Evolutionary conservation across 2,888 invertebrate genomes (phyloP).

Genomic region (Agrotis ipsilon): DNA sequence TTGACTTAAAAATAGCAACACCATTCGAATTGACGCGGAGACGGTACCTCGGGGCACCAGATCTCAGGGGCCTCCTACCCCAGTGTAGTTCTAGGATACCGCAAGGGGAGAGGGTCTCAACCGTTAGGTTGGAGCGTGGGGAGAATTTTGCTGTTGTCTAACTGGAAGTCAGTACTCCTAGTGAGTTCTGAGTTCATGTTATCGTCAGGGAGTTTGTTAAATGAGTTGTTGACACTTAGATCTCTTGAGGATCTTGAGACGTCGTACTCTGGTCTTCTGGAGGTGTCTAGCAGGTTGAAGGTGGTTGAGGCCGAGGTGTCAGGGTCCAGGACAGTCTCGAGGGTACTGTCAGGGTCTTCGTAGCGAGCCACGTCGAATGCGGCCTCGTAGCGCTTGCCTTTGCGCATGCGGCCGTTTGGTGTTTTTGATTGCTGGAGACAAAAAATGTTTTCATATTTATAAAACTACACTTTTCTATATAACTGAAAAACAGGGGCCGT

Average conservation of each 20-base stretch:
- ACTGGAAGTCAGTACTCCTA: conserved; percentile 72
- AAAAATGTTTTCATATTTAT: background rate
- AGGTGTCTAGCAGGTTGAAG: conserved; percentile 79
- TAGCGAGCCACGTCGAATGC: conserved; percentile 62
- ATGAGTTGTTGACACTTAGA: conserved; percentile 71
- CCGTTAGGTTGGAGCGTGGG: conserved; percentile 88
- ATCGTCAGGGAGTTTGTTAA: conserved; percentile 85
- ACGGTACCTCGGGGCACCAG: conserved; percentile 47
- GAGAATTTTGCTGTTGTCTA: conserved; percentile 84
- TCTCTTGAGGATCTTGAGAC: conserved; percentile 62
- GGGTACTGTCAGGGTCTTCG: conserved; percentile 57
- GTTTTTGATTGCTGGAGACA: conserved; percentile 79
- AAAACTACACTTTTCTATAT: too few relatives aligned
- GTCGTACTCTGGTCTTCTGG: conserved; percentile 75
- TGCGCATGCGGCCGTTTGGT: conserved; percentile 83
- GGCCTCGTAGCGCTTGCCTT: conserved; percentile 74
- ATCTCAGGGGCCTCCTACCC: conserved; percentile 84
- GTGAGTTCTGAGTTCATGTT: conserved; percentile 88
- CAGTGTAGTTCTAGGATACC: conserved; percentile 78
- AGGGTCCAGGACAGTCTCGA: conserved; percentile 65
- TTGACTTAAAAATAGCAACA: conserved; percentile 72
- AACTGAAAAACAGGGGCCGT: too few relatives aligned
- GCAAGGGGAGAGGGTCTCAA: conserved; percentile 71
- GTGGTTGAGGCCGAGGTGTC: conserved; percentile 75
- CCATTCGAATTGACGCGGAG: conserved; percentile 75